Base-by-base conservation (phyloP, 2,888 invertebrate species). In the Limnephilus rhombicus region DNA sequence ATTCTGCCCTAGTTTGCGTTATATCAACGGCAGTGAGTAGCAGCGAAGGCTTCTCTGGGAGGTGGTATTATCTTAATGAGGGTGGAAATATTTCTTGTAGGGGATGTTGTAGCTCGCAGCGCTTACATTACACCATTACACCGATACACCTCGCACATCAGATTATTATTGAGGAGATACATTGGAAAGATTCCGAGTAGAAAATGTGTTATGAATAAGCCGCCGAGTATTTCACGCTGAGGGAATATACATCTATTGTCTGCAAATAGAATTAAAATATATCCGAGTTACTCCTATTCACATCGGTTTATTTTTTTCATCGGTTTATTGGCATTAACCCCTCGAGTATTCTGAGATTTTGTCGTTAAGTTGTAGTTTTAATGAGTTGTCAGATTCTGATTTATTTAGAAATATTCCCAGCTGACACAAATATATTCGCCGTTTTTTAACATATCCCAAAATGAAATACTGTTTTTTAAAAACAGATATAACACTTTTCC, bases 61-160 rank as follows among this genome's bases (percentile, higher is more conserved):
- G 34, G 34, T 37, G 83, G 83, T n/a, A 83, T 83, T 83, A 83
- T 83, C 83, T 83, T 83, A 83, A 83, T 83, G 83, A 83, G 41
- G 83, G 37, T 83, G 83, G 83, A 83, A 83, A 13, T 41, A 83
- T 83, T 41, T 41, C 83, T 83, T 83, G 11, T 24, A 83, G 37
- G 11, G 83, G 34, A 24, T 34, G 83, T 31, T 68, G 68, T 68
- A 7, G 68, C 68, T 68, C 24, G n/a, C 24, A 68, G 68, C 68
- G 24, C 68, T 9, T 24, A 9, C 68, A 68, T 68, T 68, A 68
- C 68, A 68, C 68, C 68, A 68, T 68, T 68, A 53, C 53, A 68
- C 68, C 68, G n/a, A 24, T 68, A 53, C 18, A 68, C 83, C 24
- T 24, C 83, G 37, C 34, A 34, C 83, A 34, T 12, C 83, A 37